Evolutionary conservation across 2,797 vertebrate species (phyloP).

Genomic region (Hippopotamyrus pictus): DNA sequence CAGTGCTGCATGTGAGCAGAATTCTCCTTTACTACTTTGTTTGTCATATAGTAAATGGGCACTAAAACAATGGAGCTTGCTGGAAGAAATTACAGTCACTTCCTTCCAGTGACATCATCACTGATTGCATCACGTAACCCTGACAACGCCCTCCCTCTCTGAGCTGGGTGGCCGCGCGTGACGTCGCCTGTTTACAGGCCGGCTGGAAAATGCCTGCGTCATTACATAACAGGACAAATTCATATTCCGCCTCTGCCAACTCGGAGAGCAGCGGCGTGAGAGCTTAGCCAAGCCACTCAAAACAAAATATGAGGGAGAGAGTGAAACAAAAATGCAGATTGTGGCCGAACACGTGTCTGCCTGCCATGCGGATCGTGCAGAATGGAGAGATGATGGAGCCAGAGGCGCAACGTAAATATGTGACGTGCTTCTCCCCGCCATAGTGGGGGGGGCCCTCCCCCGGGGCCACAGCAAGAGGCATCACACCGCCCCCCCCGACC

Average conservation of each 20-base stretch:
- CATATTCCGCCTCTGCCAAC: background rate
- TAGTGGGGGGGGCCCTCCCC: background rate
- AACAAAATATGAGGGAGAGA: background rate
- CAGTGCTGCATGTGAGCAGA: background rate
- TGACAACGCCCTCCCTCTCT: slow-evolving; percentile 34
- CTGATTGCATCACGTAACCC: slow-evolving; percentile 43
- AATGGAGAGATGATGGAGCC: background rate
- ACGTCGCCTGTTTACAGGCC: slow-evolving; percentile 56
- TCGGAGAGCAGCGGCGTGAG: background rate
- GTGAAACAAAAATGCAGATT: too few relatives aligned
- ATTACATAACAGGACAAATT: slow-evolving; percentile 35
- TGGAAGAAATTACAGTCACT: background rate
- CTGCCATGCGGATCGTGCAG: slow-evolving; percentile 34
- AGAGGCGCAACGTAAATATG: background rate
- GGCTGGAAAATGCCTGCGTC: slow-evolving; percentile 37
- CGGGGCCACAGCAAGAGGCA: background rate
- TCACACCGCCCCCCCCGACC: slow-evolving; percentile 53
- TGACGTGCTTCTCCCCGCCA: background rate
- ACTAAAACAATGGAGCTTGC: background rate
- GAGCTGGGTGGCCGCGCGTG: slow-evolving; percentile 17
- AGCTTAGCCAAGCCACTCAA: background rate
- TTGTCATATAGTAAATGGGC: background rate
- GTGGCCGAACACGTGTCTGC: slow-evolving; percentile 13
- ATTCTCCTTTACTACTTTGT: background rate
- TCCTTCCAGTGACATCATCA: slow-evolving; percentile 38